Evolutionary conservation across 2,113 vertebrate species (phyloP), one percentile per base, ranked within the genome.

Genomic region (Taurulus bubalis): DNA sequence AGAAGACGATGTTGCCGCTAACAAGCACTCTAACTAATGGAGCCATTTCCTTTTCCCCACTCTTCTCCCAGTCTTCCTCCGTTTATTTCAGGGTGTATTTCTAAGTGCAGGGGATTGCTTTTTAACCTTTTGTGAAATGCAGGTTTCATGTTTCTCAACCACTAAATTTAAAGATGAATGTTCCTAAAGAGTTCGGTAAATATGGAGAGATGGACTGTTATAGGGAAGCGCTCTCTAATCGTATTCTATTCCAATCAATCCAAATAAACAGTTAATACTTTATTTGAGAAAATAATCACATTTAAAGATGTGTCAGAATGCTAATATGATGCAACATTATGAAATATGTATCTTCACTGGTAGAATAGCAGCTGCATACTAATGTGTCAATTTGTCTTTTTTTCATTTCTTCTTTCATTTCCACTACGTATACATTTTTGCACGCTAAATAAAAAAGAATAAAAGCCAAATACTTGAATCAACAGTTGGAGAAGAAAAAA

Each of bases 11-110:
- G 56, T 68, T 70, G 59, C 55, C n/a, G 64, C 70, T 85, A 80
- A 74, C 56, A 80, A 81, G 72, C 85, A 86, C 84, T 90, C 77
- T 86, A 70, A 67, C 72, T 92, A 92, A 92, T 92, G 86, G 85
- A 86, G 73, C 74, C 77, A 85, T 74, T 84, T 85, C 70, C 80
- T 75, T 82, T 79, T 14, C 38, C 66, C 40, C 7, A 51, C 62
- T 79, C 53, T 67, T 76, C 32, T 53, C 15, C 38, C 24, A 28
- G 69, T 85, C 66, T 70, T 66, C 53, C 62, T 83, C n/a, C 49
- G 30, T 64, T 16, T 55, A 67, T 73, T 55, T 82, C 47, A 63
- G 32, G 30, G 26, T 51, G 47, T 53, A 49, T 34, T 34, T 34
- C 34, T 34, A 58, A 69, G n/a, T 72, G 65, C 51, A 71, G 62